These are phyloP conservation scores for Euschistus heros DNA, from an alignment of 1,140 invertebrate species.

Conservation along the genomic window DNA sequence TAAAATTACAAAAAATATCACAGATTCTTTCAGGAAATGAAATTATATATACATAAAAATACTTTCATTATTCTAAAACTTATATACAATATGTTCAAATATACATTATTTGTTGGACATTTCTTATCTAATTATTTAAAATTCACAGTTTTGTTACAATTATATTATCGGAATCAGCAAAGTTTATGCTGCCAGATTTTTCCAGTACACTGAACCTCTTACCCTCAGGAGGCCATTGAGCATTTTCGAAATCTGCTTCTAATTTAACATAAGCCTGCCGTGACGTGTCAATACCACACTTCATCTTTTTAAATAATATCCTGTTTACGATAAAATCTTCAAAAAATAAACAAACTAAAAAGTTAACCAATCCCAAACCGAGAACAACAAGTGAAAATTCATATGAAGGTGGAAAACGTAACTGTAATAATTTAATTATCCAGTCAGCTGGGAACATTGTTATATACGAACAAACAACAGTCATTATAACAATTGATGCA, in stretches of 20 bases:
- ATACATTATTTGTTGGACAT: too few species aligned
- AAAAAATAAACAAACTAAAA: conserved; percentile 43
- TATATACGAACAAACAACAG: conserved; percentile 53
- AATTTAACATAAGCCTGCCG: background rate
- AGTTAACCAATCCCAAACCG: conserved; percentile 43
- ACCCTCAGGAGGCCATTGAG: background rate
- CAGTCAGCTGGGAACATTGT: conserved; percentile 53
- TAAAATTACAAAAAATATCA: too few species aligned
- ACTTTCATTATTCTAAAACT: too few species aligned
- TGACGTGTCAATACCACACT: background rate
- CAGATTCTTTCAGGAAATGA: too few species aligned
- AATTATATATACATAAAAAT: too few species aligned
- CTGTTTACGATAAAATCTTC: conserved; percentile 44
- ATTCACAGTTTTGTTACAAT: conserved; percentile 5
- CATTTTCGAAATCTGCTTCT: conserved; percentile 5
- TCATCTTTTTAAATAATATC: conserved; percentile 43
- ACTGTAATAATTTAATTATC: conserved; percentile 48
- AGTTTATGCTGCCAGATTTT: background rate
- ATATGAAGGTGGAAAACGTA: conserved; percentile 51
- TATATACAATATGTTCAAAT: too few species aligned
- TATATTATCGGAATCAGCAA: background rate
- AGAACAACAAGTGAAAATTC: conserved; percentile 52
- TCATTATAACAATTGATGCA: conserved; percentile 50
- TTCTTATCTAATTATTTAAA: too few species aligned
- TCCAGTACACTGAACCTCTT: background rate